Conservation (phyloP, 37 sponge, comb jelly and placozoan species). For the Mnemiopsis leidyi region DNA sequence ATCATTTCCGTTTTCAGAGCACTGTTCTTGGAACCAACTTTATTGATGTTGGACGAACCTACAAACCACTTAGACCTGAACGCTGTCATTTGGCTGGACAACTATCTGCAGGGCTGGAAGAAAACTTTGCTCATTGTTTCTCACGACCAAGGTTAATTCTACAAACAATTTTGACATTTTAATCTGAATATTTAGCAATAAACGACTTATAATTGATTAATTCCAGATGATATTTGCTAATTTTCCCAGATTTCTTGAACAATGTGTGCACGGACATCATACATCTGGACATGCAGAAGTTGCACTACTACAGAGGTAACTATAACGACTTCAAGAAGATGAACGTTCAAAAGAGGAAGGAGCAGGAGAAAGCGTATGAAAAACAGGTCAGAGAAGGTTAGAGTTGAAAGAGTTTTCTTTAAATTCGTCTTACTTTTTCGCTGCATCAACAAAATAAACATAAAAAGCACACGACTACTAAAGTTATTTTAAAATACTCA, state of each 20-base stretch:
- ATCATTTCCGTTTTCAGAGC: constrained; percentile 85
- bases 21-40: constrained; percentile 95
- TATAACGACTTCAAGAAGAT: constrained; percentile 98
- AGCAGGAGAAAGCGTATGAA: constrained; percentile 86
- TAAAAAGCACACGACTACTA: too few species aligned
- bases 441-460: too few species aligned
- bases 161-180: too few species aligned
- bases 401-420: too few species aligned
- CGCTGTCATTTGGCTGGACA: constrained; percentile 99
- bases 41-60: constrained; percentile 96
- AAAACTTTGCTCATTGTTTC: constrained; percentile 96
- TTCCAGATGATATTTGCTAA: too few species aligned
- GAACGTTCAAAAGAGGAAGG: constrained; percentile 86
- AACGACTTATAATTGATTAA: too few species aligned
- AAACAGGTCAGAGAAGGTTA: constrained; percentile 70
- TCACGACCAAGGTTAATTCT: constrained; percentile 86
- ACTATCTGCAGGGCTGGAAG: constrained; percentile 97
- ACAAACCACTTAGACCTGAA: constrained; percentile 99
- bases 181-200: too few species aligned
- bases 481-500: too few species aligned
- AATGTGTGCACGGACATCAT: constrained; percentile 96
- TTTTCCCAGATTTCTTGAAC: constrained; percentile 93
- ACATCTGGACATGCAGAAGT: constrained; percentile 89
- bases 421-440: too few species aligned
- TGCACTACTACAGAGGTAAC: constrained; percentile 95